Conservation (phyloP, 2,888 invertebrate genomes). For the Hyppa rectilinea region DNA sequence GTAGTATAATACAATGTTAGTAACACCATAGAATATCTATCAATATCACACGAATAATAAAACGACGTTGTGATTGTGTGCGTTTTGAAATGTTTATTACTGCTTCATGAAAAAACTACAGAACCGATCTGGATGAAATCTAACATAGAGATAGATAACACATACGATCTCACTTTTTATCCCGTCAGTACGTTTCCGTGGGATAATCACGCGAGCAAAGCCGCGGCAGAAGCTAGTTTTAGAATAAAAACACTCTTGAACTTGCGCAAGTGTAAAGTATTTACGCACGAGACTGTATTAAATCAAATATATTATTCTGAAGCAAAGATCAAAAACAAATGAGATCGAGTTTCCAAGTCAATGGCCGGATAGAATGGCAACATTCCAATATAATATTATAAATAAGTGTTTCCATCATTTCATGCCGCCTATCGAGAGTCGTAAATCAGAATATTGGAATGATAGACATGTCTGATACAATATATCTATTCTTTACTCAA, state of each 20-base stretch:
- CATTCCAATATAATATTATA: slow-evolving; percentile 9
- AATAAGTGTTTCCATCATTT: slow-evolving; percentile 51
- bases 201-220: too few species aligned
- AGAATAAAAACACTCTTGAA: not conserved
- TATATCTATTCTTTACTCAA: slow-evolving; percentile 12
- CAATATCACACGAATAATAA: too few species aligned
- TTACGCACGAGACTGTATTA: not conserved
- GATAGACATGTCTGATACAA: slow-evolving; percentile 13
- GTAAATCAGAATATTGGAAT: slow-evolving; percentile 39
- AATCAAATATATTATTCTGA: slow-evolving; percentile 8
- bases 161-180: too few species aligned
- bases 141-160: too few species aligned
- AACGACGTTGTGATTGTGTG: too few species aligned
- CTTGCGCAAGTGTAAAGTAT: not conserved
- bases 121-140: too few species aligned
- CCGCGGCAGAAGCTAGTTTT: too few species aligned
- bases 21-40: too few species aligned
- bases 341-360: slow-evolving; percentile 33
- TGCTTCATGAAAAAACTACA: too few species aligned
- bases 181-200: too few species aligned
- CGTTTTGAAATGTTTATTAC: too few species aligned
- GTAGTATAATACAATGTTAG: too few species aligned
- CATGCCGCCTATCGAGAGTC: slow-evolving; percentile 26
- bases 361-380: slow-evolving; percentile 14
- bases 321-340: slow-evolving; percentile 35